A percentile compares a stretch with the other conserved stretches of the same genome.
These are phyloP conservation scores for Orbicella faveolata DNA, from an alignment of 64 coral and sea anemone genomes.

Conservation along the genomic window DNA sequence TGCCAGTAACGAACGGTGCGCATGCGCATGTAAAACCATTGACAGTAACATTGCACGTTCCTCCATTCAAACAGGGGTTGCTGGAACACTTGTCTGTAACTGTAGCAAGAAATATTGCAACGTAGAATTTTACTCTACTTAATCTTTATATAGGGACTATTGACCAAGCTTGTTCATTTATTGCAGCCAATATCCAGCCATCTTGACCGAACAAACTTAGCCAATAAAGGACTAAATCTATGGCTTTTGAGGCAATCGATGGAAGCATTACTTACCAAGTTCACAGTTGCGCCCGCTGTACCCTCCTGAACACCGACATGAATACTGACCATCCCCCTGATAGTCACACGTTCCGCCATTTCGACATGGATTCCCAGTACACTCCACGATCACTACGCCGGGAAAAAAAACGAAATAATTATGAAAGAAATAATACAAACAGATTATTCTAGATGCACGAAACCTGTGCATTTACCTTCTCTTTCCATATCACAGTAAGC, in stretches of 20 bases:
- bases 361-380: neutral
- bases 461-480: constrained; percentile 3
- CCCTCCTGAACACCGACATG: constrained; percentile 1
- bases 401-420: neutral
- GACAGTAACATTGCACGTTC: neutral
- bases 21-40: constrained; percentile 10
- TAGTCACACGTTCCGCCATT: constrained; percentile 41
- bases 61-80: constrained; percentile 20
- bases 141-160: too few species aligned
- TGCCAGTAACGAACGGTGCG: neutral
- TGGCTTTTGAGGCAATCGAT: too few species aligned
- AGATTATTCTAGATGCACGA: neutral
- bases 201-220: too few species aligned
- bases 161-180: too few species aligned
- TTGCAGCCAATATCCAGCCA: too few species aligned
- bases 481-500: constrained; percentile 47
- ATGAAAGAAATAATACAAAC: neutral
- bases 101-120: too few species aligned
- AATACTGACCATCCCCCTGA: constrained; percentile 18
- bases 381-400: constrained; percentile 3
- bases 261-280: constrained; percentile 4
- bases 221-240: too few species aligned
- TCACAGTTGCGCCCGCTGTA: constrained; percentile 27
- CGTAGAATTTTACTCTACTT: too few species aligned
- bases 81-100: neutral